Percentiles rank a stretch among this genome's conserved stretches.
Conservation (phyloP, 2,888 invertebrate genomes). For the Perithous albicinctus region DNA sequence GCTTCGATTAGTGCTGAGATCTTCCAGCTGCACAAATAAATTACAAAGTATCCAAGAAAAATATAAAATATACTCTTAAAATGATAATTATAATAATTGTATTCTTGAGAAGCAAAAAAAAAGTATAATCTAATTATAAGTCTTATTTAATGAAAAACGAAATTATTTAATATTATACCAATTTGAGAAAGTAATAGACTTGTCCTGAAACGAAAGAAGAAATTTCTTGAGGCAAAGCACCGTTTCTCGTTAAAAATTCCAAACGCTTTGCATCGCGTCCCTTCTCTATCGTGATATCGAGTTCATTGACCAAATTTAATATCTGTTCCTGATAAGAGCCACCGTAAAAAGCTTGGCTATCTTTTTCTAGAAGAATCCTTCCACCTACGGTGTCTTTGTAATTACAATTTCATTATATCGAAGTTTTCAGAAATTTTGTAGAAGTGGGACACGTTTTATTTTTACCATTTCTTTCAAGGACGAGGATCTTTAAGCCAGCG, state of each 20-base stretch:
- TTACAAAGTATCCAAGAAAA: not conserved
- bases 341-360: slow-evolving; percentile 69
- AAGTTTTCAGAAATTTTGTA: not conserved
- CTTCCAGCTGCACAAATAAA: slow-evolving; percentile 51
- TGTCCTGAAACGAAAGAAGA: slow-evolving; percentile 70
- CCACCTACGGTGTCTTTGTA: slow-evolving; percentile 69
- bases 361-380: slow-evolving; percentile 58
- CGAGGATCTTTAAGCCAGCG: slow-evolving; percentile 72
- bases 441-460: not conserved
- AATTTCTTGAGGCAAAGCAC: slow-evolving; percentile 49
- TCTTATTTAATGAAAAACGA: not conserved
- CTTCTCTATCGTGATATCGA: slow-evolving; percentile 63
- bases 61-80: not conserved
- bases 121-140: not conserved
- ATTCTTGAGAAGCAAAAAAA: not conserved
- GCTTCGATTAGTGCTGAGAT: slow-evolving; percentile 45
- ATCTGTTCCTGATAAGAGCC: slow-evolving; percentile 71
- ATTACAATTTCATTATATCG: slow-evolving; percentile 2
- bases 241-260: slow-evolving; percentile 64
- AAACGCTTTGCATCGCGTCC: slow-evolving; percentile 33
- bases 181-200: slow-evolving; percentile 73
- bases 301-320: slow-evolving; percentile 59
- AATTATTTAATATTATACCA: slow-evolving; percentile 63
- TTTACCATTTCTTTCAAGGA: slow-evolving; percentile 76
- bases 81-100: not conserved